phyloP scores from a whole-genome alignment of 1,140 invertebrate genomes.

The Drosophila elegans region DNA sequence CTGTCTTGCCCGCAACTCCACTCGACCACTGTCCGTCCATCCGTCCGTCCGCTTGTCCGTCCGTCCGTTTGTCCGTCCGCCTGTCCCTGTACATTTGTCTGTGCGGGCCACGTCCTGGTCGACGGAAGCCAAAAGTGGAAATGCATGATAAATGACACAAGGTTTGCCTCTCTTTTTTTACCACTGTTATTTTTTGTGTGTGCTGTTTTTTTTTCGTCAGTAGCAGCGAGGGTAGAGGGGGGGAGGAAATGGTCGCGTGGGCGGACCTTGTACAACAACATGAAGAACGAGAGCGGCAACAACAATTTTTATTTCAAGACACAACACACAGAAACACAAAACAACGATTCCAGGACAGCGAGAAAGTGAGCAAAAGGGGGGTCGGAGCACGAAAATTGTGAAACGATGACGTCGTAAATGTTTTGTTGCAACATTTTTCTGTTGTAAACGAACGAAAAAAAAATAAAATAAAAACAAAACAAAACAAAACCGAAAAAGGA shows the following conservation, averaged over 20 bases:
- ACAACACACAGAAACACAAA: slow-evolving; percentile 44
- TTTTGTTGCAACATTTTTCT: slow-evolving; percentile 78
- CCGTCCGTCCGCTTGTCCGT: neutral
- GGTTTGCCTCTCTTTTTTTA: slow-evolving; percentile 56
- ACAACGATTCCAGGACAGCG: slow-evolving; percentile 24
- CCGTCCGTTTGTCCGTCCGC: slow-evolving; percentile 26
- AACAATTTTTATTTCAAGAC: slow-evolving; percentile 73
- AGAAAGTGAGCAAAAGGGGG: slow-evolving; percentile 7
- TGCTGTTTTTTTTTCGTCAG: neutral
- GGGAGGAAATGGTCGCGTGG: neutral
- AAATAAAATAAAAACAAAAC: neutral
- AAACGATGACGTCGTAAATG: slow-evolving; percentile 82
- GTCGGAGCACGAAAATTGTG: slow-evolving; percentile 71
- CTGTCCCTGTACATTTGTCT: slow-evolving; percentile 66
- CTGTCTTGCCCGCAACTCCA: slow-evolving; percentile 21
- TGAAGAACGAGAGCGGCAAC: slow-evolving; percentile 35
- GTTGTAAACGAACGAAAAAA: slow-evolving; percentile 9
- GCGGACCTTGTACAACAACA: slow-evolving; percentile 34
- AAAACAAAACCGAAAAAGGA: slow-evolving; percentile 3
- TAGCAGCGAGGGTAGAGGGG: no score
- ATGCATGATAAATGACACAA: slow-evolving; percentile 83
- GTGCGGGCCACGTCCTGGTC: slow-evolving; percentile 69
- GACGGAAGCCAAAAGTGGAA: slow-evolving; percentile 83
- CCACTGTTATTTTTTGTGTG: slow-evolving; percentile 8
- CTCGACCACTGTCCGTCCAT: slow-evolving; percentile 23